Evolutionary conservation across 1,140 invertebrate species (phyloP).

Genomic region (Conus betulinus): DNA sequence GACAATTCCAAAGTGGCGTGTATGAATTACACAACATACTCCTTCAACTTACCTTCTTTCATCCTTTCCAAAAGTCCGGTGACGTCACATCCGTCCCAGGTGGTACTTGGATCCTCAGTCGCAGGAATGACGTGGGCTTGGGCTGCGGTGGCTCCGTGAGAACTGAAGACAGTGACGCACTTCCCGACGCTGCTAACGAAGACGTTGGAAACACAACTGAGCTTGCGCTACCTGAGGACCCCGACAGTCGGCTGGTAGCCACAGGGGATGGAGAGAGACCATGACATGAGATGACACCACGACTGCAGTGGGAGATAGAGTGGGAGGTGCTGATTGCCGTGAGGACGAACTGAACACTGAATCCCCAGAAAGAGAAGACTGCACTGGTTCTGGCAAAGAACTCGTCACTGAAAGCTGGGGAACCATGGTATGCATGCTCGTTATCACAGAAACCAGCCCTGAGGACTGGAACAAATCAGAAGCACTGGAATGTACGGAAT

Average conservation of each 20-base stretch:
- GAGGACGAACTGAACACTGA: no score
- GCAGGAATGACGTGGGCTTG: not conserved
- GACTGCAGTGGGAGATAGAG: no score
- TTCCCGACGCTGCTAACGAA: not conserved
- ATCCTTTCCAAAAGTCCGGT: not conserved
- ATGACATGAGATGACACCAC: no score
- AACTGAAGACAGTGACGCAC: not conserved
- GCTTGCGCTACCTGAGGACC: not conserved
- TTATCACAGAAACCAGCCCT: not conserved
- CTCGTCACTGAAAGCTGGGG: not conserved
- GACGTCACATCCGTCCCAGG: not conserved
- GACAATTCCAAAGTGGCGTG: no score
- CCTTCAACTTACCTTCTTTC: constrained; percentile 6
- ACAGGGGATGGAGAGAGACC: not conserved
- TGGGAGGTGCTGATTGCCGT: no score
- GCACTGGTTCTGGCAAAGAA: not conserved
- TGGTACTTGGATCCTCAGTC: constrained; percentile 15
- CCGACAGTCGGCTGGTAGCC: not conserved
- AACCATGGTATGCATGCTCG: not conserved
- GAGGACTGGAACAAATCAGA: not conserved
- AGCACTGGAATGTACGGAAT: not conserved
- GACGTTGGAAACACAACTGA: not conserved
- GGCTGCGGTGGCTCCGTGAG: not conserved
- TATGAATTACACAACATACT: no score
- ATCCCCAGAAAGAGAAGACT: not conserved